Conservation (phyloP, 2,113 vertebrate species). For the Pandion haliaetus region DNA sequence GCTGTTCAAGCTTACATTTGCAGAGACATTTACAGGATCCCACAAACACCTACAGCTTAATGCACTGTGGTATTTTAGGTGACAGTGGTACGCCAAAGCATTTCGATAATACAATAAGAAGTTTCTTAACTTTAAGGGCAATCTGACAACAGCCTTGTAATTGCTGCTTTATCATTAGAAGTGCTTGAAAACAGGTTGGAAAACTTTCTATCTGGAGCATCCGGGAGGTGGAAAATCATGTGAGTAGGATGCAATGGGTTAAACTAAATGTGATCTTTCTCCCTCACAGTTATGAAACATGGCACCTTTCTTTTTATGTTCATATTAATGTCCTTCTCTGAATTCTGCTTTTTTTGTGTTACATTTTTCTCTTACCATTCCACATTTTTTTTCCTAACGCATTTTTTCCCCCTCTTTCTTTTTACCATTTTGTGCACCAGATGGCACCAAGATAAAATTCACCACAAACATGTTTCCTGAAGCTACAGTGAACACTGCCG, state of each 20-base stretch:
- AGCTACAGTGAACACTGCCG: not conserved
- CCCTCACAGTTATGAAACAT: not conserved
- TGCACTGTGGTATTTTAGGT: not conserved
- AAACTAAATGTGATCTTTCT: not conserved
- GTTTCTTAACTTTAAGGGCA: not conserved
- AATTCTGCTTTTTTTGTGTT: not conserved
- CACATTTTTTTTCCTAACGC: not conserved
- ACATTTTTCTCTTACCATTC: not conserved
- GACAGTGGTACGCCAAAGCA: not conserved
- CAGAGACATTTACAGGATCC: constrained; percentile 15
- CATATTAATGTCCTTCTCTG: not conserved
- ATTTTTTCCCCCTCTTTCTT: not conserved
- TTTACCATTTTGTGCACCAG: not conserved
- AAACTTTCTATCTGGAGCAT: not conserved
- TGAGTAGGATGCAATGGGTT: not conserved
- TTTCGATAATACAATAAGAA: not conserved
- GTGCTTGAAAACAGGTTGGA: not conserved
- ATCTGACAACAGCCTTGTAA: not conserved
- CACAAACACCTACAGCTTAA: constrained; percentile 3
- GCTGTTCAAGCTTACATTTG: not conserved
- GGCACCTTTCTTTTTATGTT: not conserved
- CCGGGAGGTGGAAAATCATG: not conserved
- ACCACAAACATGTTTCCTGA: not conserved
- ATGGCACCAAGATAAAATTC: not conserved
- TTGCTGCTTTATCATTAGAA: not conserved